Base-by-base conservation (phyloP, 2,113 vertebrate species). In the Alligator sinensis region DNA sequence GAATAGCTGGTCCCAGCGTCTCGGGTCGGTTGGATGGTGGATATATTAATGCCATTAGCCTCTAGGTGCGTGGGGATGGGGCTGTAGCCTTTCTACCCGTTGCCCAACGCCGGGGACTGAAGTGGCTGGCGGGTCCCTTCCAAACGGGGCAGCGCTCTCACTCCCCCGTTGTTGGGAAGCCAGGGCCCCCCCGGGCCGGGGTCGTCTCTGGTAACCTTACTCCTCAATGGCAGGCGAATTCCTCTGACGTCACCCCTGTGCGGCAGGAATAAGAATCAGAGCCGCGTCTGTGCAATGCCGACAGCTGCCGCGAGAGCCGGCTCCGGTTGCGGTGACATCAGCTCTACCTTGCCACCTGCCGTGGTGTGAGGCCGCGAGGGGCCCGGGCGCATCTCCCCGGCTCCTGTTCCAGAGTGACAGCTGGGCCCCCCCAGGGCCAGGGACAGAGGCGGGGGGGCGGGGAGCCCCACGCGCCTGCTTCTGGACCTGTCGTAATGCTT, bases 321-420 rank as follows among this genome's bases (percentile, higher is more conserved):
- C 76, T 96, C 95, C 47, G 58, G 89, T 97, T 97, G 92, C 74
- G 30, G 91, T 96, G 96, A 96, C 96, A 95, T 96, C 95, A 96
- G 72, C 90, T 19, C 89, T 89, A 88, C 84, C 92, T 91, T 94
- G 63, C 89, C 96, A 95, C 96, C 96, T 97, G 96, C 93, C 78
- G 22, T 22, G 54, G 82, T 58, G 84, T 10, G 68, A 17, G 75
- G n/a, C 28, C 55, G 30, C 22, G 54, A 80, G 90, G 93, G 82
- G 84, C 21, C 0, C 22, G 9, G 64, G 27, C 79, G 90, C 91
- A 77, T 68, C 70, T 27, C 18, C 66, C 54, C 13, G 3, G n/a
- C 80, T 7, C 10, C 34, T 4, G 21, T 24, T 38, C 15, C 38
- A 74, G 70, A 11, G 70, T 30, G 88, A 90, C 91, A 92, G 90